phyloP scores from a whole-genome alignment of 2,113 vertebrate genomes.

The Paradisaea rubra region DNA sequence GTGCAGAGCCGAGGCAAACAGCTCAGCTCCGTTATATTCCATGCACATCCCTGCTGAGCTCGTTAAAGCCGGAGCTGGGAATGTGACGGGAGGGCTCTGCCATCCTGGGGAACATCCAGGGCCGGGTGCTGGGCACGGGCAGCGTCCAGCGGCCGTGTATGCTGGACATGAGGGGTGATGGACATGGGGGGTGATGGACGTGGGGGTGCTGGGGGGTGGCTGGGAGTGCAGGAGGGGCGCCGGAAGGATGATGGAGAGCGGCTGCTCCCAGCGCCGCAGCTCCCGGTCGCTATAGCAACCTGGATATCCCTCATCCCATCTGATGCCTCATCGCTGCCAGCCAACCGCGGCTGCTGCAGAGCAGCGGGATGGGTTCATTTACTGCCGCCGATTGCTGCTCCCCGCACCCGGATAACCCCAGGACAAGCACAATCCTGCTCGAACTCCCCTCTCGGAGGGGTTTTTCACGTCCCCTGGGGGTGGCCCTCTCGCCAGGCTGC shows the following conservation, averaged over 20 bases:
- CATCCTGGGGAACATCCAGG: background rate
- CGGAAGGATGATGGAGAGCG: background rate
- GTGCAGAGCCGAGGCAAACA: background rate
- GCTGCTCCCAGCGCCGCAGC: constrained; percentile 19
- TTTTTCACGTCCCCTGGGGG: background rate
- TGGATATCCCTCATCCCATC: constrained; percentile 72
- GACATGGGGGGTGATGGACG: background rate
- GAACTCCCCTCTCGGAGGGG: background rate
- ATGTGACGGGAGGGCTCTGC: background rate
- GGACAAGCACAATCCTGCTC: accelerated
- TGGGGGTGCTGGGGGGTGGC: background rate
- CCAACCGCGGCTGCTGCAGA: background rate
- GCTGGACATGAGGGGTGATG: background rate
- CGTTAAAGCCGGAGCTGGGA: background rate
- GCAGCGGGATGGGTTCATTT: background rate
- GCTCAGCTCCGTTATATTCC: background rate
- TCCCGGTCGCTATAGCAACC: constrained; percentile 79
- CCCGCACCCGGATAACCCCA: background rate
- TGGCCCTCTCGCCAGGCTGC: background rate
- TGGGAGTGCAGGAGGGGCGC: background rate
- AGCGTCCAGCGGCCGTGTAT: background rate
- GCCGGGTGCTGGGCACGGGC: background rate
- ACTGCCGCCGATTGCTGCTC: background rate
- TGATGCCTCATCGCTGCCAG: constrained; percentile 67
- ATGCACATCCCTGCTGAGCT: background rate